Evolutionary conservation across 1,140 invertebrate genomes (phyloP), one percentile per base, ranked within the genome.

Genomic region (Rhyacophila brunnea): DNA sequence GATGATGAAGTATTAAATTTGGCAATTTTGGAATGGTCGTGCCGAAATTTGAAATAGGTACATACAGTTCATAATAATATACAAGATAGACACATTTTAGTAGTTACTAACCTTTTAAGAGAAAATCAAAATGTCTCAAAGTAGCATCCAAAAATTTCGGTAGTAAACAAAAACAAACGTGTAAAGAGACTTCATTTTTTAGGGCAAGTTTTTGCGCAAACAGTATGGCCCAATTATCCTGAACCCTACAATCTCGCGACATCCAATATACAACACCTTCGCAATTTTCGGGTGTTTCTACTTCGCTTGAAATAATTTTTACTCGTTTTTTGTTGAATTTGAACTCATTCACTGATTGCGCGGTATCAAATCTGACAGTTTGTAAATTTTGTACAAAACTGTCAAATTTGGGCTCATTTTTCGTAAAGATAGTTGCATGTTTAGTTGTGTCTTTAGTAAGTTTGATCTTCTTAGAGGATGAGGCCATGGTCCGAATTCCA

Each of bases 201-300:
- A 95, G 67, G 0, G 93, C 92, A 40, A 91, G 73, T 68, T 87
- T 87, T 74, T 96, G 93, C 1, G 92, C 90, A 74, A 88, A 95
- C 2, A 95, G 69, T 35, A 95, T 79, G 0, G 92, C 91, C 93
- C 93, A 96, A 72, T 95, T 96, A 75, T 96, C 92, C 77, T 95
- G 89, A 10, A 94, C 86, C 64, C 93, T 80, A 44, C 85, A 85
- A 77, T 96, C 93, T 60, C 93, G 79, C 6, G 87, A 90, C 90
- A 94, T 95, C 92, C 92, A 96, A 71, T 95, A 95, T 0, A 93
- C 71, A 47, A 95, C 80, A 7, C 87, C 87, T 58, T 85, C 78
- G 28, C 81, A 74, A 42, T 80, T 71, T 43, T 89, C 81, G 15
- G 81, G 71, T 5, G 93, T 83, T 70, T 89, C 83, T 61, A 84